Percentiles rank a stretch among this genome's conserved stretches.
These are phyloP conservation scores for Schrankia costaestrigalis DNA, from an alignment of 2,888 invertebrate species.

Conservation along the genomic window DNA sequence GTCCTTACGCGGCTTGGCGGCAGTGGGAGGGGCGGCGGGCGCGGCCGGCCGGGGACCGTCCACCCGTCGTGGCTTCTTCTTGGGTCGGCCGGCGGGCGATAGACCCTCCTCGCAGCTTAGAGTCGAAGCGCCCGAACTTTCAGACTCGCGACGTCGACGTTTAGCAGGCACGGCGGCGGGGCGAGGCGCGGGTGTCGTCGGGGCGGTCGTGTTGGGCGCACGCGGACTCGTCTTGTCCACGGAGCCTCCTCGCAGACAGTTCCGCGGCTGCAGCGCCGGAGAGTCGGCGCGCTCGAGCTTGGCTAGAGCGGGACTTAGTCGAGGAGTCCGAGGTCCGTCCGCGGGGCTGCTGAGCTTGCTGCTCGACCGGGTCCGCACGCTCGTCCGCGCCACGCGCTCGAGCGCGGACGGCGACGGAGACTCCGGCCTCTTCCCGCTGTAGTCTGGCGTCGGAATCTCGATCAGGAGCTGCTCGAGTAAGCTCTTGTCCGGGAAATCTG, in stretches of 20 bases:
- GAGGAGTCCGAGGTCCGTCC: constrained; percentile 69
- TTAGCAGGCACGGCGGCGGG: constrained; percentile 80
- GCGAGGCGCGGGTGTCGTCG: constrained; percentile 40
- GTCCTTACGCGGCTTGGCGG: constrained; percentile 81
- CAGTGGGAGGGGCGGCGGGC: constrained; percentile 66
- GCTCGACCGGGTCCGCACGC: constrained; percentile 84
- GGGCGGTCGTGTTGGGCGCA: constrained; percentile 35
- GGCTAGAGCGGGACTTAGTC: constrained; percentile 63
- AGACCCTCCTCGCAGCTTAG: constrained; percentile 80
- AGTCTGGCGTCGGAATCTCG: constrained; percentile 87
- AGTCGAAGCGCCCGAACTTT: constrained; percentile 85
- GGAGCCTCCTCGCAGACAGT: constrained; percentile 58
- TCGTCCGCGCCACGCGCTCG: constrained; percentile 70
- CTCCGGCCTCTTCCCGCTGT: constrained; percentile 70
- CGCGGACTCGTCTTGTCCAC: constrained; percentile 62
- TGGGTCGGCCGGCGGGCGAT: constrained; percentile 56
- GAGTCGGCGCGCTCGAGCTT: constrained; percentile 60
- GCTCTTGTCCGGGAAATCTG: constrained; percentile 80
- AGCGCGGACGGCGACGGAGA: constrained; percentile 72
- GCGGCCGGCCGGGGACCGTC: constrained; percentile 75
- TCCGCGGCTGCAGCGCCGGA: constrained; percentile 53
- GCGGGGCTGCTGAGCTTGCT: constrained; percentile 85
- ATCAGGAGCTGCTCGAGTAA: constrained; percentile 89
- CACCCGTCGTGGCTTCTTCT: constrained; percentile 61
- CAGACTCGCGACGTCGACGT: constrained; percentile 89